phyloP scores from a whole-genome alignment of 2,113 vertebrate species.

The Xiphophorus hellerii region DNA sequence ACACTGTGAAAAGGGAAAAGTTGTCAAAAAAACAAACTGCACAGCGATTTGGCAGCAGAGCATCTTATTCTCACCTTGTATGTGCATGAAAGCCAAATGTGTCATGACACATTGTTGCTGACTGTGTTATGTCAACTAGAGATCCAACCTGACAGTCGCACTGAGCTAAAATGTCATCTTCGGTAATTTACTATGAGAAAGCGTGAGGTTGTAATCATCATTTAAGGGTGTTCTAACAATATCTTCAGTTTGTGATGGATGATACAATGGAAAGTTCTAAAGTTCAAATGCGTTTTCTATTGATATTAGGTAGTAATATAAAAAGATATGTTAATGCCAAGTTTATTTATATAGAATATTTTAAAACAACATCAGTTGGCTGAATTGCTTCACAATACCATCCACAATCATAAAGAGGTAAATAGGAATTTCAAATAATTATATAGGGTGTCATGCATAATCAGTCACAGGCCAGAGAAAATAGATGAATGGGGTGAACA shows the following conservation, averaged over 20 bases:
- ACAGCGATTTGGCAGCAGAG: constrained; percentile 39
- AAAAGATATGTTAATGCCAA: no score
- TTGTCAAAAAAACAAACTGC: constrained; percentile 52
- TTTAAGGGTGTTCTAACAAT: neutral
- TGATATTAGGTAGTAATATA: no score
- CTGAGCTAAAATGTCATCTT: constrained; percentile 9
- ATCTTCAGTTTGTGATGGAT: neutral
- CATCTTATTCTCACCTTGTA: constrained; percentile 49
- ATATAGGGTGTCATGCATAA: no score
- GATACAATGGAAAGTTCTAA: no score
- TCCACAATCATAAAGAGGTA: no score
- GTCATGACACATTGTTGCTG: constrained; percentile 56
- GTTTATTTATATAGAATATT: no score
- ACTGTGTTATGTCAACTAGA: constrained; percentile 48
- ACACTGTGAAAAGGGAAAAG: constrained; percentile 37
- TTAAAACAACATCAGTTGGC: no score
- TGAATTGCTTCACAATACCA: no score
- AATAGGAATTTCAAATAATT: no score
- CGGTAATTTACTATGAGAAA: neutral
- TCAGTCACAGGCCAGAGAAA: no score
- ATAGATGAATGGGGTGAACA: no score
- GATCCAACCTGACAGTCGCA: constrained; percentile 38
- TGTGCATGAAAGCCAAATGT: constrained; percentile 49
- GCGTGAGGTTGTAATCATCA: neutral
- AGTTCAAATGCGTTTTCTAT: no score